phyloP scores from a whole-genome alignment of 2,888 invertebrate species.

The Flabesymbios commensalis region DNA sequence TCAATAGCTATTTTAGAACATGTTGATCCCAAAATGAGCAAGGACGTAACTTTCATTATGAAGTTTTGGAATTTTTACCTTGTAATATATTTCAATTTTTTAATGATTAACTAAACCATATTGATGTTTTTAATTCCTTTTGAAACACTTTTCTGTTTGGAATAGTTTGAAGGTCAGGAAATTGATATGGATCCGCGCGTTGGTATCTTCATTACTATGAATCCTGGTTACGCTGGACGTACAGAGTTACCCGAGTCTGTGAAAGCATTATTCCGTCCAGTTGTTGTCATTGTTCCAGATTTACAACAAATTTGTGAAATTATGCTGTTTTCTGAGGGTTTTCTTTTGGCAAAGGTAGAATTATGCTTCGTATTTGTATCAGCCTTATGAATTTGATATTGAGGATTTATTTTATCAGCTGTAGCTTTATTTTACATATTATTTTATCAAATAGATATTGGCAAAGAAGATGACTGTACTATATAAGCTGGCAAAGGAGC shows the following conservation, averaged over 20 bases:
- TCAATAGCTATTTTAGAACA: too few species aligned
- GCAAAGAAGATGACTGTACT: constrained; percentile 94
- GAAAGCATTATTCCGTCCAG: constrained; percentile 87
- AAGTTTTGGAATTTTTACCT: not conserved
- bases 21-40: not conserved
- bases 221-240: constrained; percentile 89
- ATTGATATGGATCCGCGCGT: constrained; percentile 82
- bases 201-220: constrained; percentile 94
- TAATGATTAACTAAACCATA: too few species aligned
- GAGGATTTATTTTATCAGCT: not conserved
- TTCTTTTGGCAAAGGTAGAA: constrained; percentile 78
- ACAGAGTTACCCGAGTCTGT: constrained; percentile 87
- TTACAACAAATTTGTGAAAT: constrained; percentile 89
- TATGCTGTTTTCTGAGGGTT: constrained; percentile 89
- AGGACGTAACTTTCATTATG: not conserved
- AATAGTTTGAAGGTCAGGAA: constrained; percentile 81
- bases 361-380: not conserved
- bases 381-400: not conserved
- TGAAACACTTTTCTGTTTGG: too few species aligned
- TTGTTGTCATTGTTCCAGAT: constrained; percentile 90
- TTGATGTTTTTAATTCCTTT: too few species aligned
- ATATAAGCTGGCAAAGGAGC: constrained; percentile 83
- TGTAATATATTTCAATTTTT: too few species aligned
- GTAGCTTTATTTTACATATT: too few species aligned
- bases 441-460: too few species aligned